phyloP scores from a whole-genome alignment of 2,797 vertebrate species.

The Furcifer pardalis region DNA sequence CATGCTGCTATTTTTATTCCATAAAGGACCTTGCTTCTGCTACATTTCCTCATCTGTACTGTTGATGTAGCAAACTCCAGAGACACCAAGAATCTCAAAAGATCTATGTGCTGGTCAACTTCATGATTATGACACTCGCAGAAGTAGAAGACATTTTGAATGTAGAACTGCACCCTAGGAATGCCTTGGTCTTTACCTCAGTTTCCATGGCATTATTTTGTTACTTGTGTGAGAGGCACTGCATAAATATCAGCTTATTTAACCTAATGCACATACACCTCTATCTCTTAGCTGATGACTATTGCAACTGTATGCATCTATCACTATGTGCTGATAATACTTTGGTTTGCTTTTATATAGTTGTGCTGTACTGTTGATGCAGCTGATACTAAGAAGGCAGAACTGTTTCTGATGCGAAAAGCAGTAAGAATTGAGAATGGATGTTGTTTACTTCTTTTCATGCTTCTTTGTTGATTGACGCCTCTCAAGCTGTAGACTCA shows the following conservation, averaged over 20 bases:
- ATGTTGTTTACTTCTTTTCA: conserved; percentile 73
- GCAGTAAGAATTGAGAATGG: accelerated
- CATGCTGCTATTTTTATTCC: neutral
- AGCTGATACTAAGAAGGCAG: conserved; percentile 66
- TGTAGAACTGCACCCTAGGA: conserved; percentile 35
- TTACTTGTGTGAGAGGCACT: conserved; percentile 60
- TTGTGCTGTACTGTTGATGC: conserved; percentile 58
- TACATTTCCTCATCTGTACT: conserved; percentile 22
- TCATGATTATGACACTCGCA: neutral
- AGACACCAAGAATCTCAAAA: conserved; percentile 7
- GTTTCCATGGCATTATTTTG: conserved; percentile 42
- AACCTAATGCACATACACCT: conserved; percentile 56
- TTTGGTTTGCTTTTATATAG: conserved; percentile 69
- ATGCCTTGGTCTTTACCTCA: conserved; percentile 53
- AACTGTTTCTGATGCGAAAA: conserved; percentile 31
- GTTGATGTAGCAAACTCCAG: conserved; percentile 3
- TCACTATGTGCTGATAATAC: conserved; percentile 60
- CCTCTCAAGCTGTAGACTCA: conserved; percentile 59
- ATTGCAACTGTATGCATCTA: conserved; percentile 53
- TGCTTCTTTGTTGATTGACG: conserved; percentile 72
- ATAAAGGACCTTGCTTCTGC: conserved; percentile 25
- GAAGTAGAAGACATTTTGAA: conserved; percentile 51
- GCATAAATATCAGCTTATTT: conserved; percentile 54
- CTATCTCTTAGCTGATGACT: conserved; percentile 60
- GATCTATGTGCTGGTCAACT: conserved; percentile 29